phyloP scores from a whole-genome alignment of 1,140 invertebrate species.

The Orchesella cincta region DNA sequence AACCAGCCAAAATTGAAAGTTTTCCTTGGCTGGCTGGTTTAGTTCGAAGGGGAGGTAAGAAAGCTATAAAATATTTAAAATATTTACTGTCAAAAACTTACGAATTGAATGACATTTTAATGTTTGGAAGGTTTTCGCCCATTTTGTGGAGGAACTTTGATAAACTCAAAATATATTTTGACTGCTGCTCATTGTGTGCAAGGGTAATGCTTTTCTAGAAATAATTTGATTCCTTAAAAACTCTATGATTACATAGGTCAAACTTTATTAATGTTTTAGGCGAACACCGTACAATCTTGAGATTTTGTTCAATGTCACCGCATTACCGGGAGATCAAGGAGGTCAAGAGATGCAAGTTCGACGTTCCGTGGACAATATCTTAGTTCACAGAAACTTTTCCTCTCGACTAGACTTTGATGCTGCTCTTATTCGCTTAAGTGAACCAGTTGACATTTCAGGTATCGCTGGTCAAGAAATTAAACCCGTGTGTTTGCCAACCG shows the following conservation, averaged over 20 bases:
- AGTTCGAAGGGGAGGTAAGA: slow-evolving; percentile 36
- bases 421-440: slow-evolving; percentile 52
- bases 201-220: too few relatives aligned
- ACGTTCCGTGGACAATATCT: slow-evolving; percentile 36
- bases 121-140: too few relatives aligned
- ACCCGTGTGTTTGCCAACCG: slow-evolving; percentile 42
- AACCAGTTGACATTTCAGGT: slow-evolving; percentile 17
- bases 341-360: not conserved
- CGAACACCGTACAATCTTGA: slow-evolving; percentile 45
- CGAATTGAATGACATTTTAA: too few relatives aligned
- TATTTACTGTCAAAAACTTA: too few relatives aligned
- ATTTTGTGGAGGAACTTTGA: slow-evolving; percentile 47
- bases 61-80: too few relatives aligned
- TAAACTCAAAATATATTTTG: slow-evolving; percentile 7
- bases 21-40: slow-evolving; percentile 51
- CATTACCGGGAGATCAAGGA: not conserved
- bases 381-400: slow-evolving; percentile 41
- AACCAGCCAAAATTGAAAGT: slow-evolving; percentile 44
- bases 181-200: slow-evolving; percentile 47
- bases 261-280: not conserved
- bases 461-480: not conserved
- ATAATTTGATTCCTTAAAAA: too few relatives aligned
- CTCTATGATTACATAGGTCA: not conserved
- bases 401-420: slow-evolving; percentile 53
- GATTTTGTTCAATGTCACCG: slow-evolving; percentile 44